Base-by-base conservation (phyloP, 1,140 invertebrate species). In the Cylas formicarius region DNA sequence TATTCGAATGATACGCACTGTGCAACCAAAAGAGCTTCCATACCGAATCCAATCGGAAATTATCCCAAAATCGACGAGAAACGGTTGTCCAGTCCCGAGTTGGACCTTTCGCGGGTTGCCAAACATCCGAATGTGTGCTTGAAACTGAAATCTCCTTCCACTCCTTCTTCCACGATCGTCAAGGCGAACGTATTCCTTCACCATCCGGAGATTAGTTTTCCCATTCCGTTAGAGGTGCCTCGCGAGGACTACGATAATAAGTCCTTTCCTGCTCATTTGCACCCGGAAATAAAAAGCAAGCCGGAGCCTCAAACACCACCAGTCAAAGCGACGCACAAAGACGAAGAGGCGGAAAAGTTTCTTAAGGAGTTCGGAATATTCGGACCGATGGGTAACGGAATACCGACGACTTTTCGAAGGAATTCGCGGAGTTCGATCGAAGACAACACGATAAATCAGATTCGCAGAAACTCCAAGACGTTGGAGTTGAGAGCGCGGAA, bases 371-470 rank as follows among this genome's bases (percentile, higher is more conserved):
- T 62, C 18, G 61, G 58, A 10, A 55, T 62, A 14, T 52, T 63
- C 44, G 51, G 48, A 13, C 58, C 59, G 22, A 67, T 67, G 66
- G 64, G 64, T n/a, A 65, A 65, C 58, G 64, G 59, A 4, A 48
- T 60, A 1, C 29, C 50, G 6, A 44, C 51, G 3, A 44, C 23
- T 16, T 44, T 56, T 7, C 35, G 49, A 7, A 52, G 46, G 19
- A 54, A 26, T 7, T 58, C 57, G 1, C 34, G 41, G 8, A 43
- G 4, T 13, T 52, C 52, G 4, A 11, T 43, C 16, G 51, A 56
- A 8, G 50, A 37, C 7, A 50, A 47, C 9, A 44, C 34, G 8
- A 32, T 52, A 4, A 45, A 50, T 20, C 46, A 49, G 13, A 56
- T 56, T 7, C 38, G 49, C 48, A 53, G 56, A 50, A 50, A 57